Evolutionary conservation across 30 jellyfish, hydroid and myxozoan species (phyloP).

Genomic region (Hydractinia echinata): DNA sequence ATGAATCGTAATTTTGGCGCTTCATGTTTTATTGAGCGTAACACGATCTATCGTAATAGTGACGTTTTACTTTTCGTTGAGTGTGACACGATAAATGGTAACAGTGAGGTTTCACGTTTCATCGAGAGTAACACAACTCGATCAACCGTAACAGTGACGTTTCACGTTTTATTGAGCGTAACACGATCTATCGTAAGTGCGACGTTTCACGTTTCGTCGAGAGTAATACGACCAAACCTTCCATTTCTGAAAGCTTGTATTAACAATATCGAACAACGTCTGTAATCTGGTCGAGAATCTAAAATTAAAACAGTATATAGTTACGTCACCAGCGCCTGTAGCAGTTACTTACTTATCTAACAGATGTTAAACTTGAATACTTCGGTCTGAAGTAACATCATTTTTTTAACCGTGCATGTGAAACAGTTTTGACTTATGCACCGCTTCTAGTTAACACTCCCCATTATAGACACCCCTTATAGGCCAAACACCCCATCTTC

Average conservation of each 20-base stretch:
- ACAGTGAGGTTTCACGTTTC: too few relatives aligned
- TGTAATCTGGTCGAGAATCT: constrained; percentile 35
- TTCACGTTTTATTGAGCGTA: not conserved
- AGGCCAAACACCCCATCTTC: too few relatives aligned
- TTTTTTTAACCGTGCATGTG: not conserved
- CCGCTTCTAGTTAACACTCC: too few relatives aligned
- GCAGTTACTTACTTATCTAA: not conserved
- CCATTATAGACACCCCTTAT: too few relatives aligned
- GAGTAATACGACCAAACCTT: constrained; percentile 22
- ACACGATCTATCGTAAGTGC: not conserved
- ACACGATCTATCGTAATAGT: too few relatives aligned
- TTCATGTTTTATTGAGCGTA: too few relatives aligned
- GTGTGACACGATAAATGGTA: too few relatives aligned
- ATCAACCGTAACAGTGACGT: too few relatives aligned
- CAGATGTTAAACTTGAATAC: not conserved
- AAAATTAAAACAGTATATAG: not conserved
- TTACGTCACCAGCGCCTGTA: not conserved
- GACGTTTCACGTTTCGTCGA: constrained; percentile 1
- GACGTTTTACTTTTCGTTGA: too few relatives aligned
- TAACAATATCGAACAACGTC: constrained; percentile 19
- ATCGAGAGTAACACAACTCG: too few relatives aligned
- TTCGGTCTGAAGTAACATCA: not conserved
- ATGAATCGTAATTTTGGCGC: too few relatives aligned
- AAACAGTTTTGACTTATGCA: not conserved
- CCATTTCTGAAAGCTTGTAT: constrained; percentile 25